phyloP scores from a whole-genome alignment of 2,797 vertebrate species.

The Luscinia luscinia region DNA sequence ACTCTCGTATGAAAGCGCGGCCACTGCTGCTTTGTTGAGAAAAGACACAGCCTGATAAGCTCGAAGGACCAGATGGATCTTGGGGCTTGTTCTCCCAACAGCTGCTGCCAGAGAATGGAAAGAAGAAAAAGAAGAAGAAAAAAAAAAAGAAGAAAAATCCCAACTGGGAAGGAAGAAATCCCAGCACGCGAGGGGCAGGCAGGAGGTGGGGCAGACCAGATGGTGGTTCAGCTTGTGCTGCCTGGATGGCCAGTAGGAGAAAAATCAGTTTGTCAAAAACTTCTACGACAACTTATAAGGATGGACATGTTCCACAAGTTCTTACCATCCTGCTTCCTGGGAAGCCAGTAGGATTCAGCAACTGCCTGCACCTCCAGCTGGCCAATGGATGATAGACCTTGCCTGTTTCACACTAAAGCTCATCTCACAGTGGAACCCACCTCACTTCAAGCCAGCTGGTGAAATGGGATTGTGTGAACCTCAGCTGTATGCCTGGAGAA shows the following conservation, averaged over 20 bases:
- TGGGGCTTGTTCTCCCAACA: constrained; percentile 61
- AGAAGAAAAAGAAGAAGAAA: neutral
- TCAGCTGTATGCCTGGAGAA: neutral
- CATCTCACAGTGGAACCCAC: neutral
- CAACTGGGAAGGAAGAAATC: neutral
- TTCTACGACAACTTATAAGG: neutral
- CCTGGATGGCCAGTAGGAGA: neutral
- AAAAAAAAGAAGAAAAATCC: neutral
- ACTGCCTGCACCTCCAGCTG: neutral
- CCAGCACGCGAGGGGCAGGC: neutral
- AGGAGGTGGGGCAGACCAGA: constrained; percentile 32
- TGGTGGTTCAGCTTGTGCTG: constrained; percentile 11
- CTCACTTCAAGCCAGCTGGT: neutral
- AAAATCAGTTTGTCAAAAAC: neutral
- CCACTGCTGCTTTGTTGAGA: neutral
- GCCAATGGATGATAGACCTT: neutral
- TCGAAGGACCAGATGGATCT: constrained; percentile 60
- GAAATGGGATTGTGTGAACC: neutral
- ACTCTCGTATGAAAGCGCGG: constrained; percentile 5
- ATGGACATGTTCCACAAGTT: neutral
- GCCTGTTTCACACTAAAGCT: neutral
- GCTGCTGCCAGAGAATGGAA: constrained; percentile 48
- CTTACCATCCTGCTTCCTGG: neutral
- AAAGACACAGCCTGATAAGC: constrained; percentile 50
- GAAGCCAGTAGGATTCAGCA: neutral